Evolutionary conservation across 2,888 invertebrate genomes (phyloP), one percentile per base, ranked within the genome.

Genomic region (Pachymerium ferrugineum): DNA sequence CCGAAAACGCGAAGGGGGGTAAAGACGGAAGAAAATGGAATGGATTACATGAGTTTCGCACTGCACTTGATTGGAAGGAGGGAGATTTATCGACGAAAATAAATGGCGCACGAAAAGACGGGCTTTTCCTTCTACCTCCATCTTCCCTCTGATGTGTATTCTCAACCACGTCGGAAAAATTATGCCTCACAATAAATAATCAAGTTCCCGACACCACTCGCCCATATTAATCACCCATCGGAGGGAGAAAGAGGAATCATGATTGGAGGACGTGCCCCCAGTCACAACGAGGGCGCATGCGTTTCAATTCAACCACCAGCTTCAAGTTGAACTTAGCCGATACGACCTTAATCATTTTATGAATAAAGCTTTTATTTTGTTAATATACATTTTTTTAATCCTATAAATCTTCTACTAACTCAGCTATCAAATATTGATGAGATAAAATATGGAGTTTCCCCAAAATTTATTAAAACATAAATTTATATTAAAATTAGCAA

Each of bases 161-260:
- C 62, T 62, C 25, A 62, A 62, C 62, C 62, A 38, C 62, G 62
- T 28, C 28, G 62, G 38, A 62, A 62, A 62, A 62, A 62, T 62
- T 62, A 62, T 62, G 62, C 62, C 62, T 62, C 62, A 62, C 62
- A 62, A 62, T 62, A 62, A 62, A 62, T 62, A 62, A 62, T 62
- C 62, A 62, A 62, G 62, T 62, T 28, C 25, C 28, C 25, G 28
- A 62, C 62, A 62, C 62, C 62, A 62, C 62, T 28, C 62, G 62
- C 62, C 25, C 62, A 62, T 62, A 62, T 62, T 62, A 62, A 62
- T 62, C 62, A 62, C 62, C 62, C 62, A 62, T 62, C 28, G 62
- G 28, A 62, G 62, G 4, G 12, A 8, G 62, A 3, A 62, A 62
- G 62, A 8, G 14, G 28, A 62, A n/a, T 12, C 62, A 62, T 62